Conservation (phyloP, 2,113 vertebrate species). For the Apodemus speciosus region DNA sequence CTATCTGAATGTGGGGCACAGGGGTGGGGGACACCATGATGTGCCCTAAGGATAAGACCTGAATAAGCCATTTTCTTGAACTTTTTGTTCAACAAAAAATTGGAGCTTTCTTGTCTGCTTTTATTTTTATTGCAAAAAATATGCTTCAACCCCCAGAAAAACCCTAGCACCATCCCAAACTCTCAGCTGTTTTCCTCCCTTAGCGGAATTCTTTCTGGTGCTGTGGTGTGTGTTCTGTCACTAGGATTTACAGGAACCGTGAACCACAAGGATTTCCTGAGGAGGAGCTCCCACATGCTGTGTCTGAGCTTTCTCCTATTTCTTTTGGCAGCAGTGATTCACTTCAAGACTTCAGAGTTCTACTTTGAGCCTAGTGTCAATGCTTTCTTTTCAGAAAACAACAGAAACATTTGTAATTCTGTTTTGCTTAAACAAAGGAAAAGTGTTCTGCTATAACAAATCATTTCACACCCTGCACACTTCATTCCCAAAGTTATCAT, state of each 20-base stretch:
- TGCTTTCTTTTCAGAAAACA: slow-evolving; percentile 65
- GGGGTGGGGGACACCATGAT: not conserved
- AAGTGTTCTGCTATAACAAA: slow-evolving; percentile 42
- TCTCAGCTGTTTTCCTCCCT: slow-evolving; percentile 56
- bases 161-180: slow-evolving; percentile 38
- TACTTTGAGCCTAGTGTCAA: slow-evolving; percentile 49
- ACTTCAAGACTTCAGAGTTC: slow-evolving; percentile 61
- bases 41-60: not conserved
- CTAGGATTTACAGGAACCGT: slow-evolving; percentile 81
- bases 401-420: slow-evolving; percentile 42
- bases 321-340: slow-evolving; percentile 73
- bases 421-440: slow-evolving; percentile 53
- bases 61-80: slow-evolving; percentile 36
- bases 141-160: slow-evolving; percentile 58
- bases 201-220: slow-evolving; percentile 70
- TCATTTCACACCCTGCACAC: not conserved
- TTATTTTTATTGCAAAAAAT: slow-evolving; percentile 68
- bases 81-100: slow-evolving; percentile 49
- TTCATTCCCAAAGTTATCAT: slow-evolving; percentile 7
- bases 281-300: slow-evolving; percentile 72
- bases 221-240: slow-evolving; percentile 78
- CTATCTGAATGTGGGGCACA: not conserved
- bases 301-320: slow-evolving; percentile 70
- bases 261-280: slow-evolving; percentile 78
- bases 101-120: slow-evolving; percentile 56